Percentiles rank a stretch among this genome's conserved stretches.
Conservation (phyloP, 2,113 vertebrate genomes). For the Megaptera novaeangliae region DNA sequence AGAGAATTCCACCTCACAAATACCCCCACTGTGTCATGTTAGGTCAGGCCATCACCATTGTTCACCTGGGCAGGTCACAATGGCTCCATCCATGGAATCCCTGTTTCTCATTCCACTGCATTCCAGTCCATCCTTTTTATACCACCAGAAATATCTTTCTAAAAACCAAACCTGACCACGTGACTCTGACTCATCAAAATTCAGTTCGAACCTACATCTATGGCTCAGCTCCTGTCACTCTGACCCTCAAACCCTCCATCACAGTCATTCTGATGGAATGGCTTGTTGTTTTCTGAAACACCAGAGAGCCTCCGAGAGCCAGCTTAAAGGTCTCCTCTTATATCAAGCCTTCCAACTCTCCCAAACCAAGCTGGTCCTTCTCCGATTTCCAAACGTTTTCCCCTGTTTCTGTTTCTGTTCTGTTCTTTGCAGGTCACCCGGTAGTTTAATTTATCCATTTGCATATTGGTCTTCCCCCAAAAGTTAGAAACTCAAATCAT, state of each 20-base stretch:
- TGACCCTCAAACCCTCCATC: not conserved
- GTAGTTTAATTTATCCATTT: not conserved
- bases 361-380: not conserved
- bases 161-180: not conserved
- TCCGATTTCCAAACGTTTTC: not conserved
- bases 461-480: not conserved
- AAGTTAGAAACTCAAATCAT: not conserved
- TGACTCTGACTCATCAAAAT: not conserved
- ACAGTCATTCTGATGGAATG: not conserved
- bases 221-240: not conserved
- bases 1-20: not conserved
- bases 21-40: not conserved
- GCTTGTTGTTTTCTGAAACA: not conserved
- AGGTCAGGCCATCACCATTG: not conserved
- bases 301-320: not conserved
- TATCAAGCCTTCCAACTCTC: not conserved
- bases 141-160: not conserved
- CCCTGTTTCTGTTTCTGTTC: not conserved
- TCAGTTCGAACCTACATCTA: not conserved
- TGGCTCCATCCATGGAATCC: not conserved
- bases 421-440: not conserved
- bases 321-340: not conserved
- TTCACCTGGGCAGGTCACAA: not conserved
- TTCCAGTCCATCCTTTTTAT: not conserved
- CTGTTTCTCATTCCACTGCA: not conserved